Conservation (phyloP, 2,113 vertebrate genomes). For the Bettongia penicillata region DNA sequence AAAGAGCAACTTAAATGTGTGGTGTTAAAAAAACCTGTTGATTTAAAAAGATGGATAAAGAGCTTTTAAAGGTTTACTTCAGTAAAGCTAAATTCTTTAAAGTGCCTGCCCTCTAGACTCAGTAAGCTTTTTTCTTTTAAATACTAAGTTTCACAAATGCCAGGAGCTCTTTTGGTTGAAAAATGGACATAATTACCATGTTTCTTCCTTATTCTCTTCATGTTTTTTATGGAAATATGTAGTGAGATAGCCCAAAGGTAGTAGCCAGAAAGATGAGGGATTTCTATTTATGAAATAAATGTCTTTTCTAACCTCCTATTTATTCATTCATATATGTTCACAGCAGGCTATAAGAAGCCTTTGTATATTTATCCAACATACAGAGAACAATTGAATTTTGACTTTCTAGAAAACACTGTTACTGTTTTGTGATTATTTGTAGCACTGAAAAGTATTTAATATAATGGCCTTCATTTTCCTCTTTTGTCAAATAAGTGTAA, state of each 20-base stretch:
- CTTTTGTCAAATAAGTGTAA: conserved; percentile 49
- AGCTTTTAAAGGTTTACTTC: neutral
- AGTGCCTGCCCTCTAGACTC: neutral
- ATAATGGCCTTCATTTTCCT: conserved; percentile 38
- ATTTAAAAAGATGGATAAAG: neutral
- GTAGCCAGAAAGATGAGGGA: neutral
- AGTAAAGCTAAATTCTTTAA: neutral
- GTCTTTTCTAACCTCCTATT: neutral
- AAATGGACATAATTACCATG: neutral
- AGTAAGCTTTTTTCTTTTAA: neutral
- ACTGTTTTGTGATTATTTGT: conserved; percentile 20
- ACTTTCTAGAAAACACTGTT: conserved; percentile 32
- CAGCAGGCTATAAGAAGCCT: neutral
- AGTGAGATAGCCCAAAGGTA: neutral
- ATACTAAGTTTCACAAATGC: neutral
- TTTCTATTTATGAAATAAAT: neutral
- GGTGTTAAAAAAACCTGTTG: neutral
- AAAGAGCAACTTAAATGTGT: neutral
- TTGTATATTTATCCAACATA: conserved; percentile 44
- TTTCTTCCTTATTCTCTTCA: neutral
- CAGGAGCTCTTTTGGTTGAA: neutral
- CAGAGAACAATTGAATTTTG: conserved; percentile 44
- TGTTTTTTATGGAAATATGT: neutral
- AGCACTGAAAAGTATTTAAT: conserved; percentile 21
- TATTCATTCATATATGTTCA: neutral